phyloP scores from a whole-genome alignment of 1,140 invertebrate genomes.

The Schlechtendalia chinensis region DNA sequence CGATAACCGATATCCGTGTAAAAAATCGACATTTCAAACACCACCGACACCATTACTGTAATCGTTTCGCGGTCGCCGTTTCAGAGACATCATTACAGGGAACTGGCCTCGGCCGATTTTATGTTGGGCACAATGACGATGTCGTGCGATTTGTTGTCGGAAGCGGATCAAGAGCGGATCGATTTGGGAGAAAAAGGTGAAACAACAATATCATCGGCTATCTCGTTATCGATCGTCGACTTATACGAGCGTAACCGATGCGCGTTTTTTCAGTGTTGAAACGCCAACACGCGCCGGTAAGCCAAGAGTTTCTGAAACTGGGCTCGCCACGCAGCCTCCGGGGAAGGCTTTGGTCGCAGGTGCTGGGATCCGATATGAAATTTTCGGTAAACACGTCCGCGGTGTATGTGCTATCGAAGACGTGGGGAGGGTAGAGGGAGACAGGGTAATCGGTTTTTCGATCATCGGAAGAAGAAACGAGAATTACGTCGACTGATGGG shows the following conservation, averaged over 20 bases:
- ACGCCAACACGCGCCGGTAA: conserved; percentile 70
- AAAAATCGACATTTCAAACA: no score
- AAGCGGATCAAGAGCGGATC: conserved; percentile 26
- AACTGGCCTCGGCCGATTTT: conserved; percentile 27
- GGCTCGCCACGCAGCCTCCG: conserved; percentile 77
- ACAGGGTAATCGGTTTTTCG: no score
- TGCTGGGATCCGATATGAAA: conserved; percentile 73
- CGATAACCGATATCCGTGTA: no score
- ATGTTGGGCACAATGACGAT: conserved; percentile 4
- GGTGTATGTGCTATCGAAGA: no score
- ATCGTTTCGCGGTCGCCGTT: neutral
- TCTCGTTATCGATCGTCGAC: no score
- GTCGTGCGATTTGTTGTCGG: neutral
- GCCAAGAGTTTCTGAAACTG: conserved; percentile 82
- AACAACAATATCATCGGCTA: neutral
- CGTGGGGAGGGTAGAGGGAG: no score
- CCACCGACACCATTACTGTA: no score
- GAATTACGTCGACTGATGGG: no score
- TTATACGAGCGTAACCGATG: no score
- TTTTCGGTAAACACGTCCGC: conserved; percentile 59
- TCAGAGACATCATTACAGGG: conserved; percentile 29
- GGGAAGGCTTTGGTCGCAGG: conserved; percentile 76
- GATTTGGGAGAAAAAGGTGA: conserved; percentile 24
- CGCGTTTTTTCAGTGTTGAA: conserved; percentile 60
- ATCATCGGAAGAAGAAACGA: no score